Evolutionary conservation across 2,888 invertebrate species (phyloP).

Genomic region (Drosophila diplacantha): DNA sequence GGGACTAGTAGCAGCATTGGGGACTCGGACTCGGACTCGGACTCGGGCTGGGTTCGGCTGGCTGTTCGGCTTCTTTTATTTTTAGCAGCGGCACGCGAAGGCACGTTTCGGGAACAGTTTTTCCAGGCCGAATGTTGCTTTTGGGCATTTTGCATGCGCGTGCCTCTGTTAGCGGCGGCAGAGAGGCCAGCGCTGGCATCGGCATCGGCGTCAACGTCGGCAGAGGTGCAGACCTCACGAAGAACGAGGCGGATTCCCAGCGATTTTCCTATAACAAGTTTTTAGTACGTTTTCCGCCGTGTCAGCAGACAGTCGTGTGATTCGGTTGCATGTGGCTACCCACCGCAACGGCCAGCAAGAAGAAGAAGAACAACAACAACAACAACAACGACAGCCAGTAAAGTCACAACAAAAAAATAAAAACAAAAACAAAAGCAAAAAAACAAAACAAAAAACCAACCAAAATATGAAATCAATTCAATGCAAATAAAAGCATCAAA

Average conservation of each 20-base stretch:
- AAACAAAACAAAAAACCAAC: not conserved
- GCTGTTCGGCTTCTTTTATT: slow-evolving; percentile 13
- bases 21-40: not conserved
- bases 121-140: not conserved
- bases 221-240: slow-evolving; percentile 8
- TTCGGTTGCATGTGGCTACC: slow-evolving; percentile 40
- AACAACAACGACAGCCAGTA: not conserved
- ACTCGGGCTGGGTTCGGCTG: slow-evolving; percentile 1
- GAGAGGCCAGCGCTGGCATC: not conserved
- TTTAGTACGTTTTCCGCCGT: slow-evolving; percentile 78
- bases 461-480: not conserved
- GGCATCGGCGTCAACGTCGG: not conserved
- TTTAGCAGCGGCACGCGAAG: slow-evolving; percentile 33
- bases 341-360: slow-evolving; percentile 7
- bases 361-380: not conserved
- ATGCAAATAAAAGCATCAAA: no score
- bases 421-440: slow-evolving; percentile 1
- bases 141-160: slow-evolving; percentile 33
- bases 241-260: slow-evolving; percentile 16
- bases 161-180: slow-evolving; percentile 28
- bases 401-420: slow-evolving; percentile 2
- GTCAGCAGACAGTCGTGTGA: slow-evolving; percentile 76
- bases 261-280: slow-evolving; percentile 72
- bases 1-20: not conserved
- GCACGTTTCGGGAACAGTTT: slow-evolving; percentile 32